Evolutionary conservation across 2,797 vertebrate genomes (phyloP), one percentile per base, ranked within the genome.

Genomic region (Anguilla marmorata): DNA sequence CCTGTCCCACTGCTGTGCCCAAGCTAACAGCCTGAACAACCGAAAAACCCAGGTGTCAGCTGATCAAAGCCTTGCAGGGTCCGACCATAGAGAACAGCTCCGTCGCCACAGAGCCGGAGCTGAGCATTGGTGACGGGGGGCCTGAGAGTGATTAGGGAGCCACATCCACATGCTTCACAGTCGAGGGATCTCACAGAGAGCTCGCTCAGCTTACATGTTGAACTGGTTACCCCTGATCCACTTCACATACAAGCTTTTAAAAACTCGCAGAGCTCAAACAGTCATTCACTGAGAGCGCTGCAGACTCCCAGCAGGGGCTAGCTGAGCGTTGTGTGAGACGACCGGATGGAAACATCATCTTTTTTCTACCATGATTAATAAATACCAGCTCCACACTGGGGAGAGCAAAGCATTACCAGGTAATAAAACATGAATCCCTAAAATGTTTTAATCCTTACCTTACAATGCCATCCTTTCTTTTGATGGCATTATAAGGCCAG

Each of bases 111-210:
- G 85, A 45, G 37, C 11, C 84, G 86, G 87, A 4, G 48, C 63
- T 88, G 89, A 91, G 86, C 89, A 48, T 54, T 89, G 88, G 19
- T 90, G 92, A 91, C 89, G 88, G 92, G 90, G 69, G 86, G 79
- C 89, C 84, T 89, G 90, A 90, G 88, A 92, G 83, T 91, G 89
- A 91, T 91, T 92, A 91, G 84, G 88, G 89, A 90, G 88, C n/a
- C 66, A 87, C 76, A 90, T 76, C 83, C 27, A 66, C 79, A 82
- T 84, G 85, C 87, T 87, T 88, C 89, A 58, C 87, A 90, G 90
- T 76, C 74, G n/a, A 66, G 72, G 85, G 90, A 83, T 87, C 87
- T 91, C 91, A 88, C 90, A 91, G 84, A 85, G 76, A 54, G 33
- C 83, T 89, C 52, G 33, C 45, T 76, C 86, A 86, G 88, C 79